Conservation (phyloP, 2,797 vertebrate species). For the Dromococcyx pavoninus region DNA sequence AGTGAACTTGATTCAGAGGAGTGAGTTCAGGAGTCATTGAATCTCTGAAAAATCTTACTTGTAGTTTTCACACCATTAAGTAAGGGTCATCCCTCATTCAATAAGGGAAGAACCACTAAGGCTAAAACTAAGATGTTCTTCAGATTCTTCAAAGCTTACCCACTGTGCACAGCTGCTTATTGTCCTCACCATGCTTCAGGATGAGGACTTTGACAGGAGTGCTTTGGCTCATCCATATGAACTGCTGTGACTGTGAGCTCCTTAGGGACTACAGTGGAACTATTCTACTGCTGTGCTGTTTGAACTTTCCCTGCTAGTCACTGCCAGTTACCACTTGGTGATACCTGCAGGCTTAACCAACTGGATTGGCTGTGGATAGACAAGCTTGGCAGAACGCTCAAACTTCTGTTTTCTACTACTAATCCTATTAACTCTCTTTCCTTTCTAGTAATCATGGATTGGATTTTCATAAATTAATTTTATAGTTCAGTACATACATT, state of each 20-base stretch:
- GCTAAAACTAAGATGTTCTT: neutral
- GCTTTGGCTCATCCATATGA: neutral
- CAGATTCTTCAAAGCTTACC: neutral
- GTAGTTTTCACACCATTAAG: neutral
- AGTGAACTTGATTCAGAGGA: neutral
- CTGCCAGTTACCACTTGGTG: neutral
- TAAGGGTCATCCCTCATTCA: neutral
- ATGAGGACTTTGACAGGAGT: neutral
- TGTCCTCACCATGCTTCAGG: neutral
- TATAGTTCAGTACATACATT: constrained; percentile 66
- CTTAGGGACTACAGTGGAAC: neutral
- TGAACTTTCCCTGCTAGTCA: neutral
- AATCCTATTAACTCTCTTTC: constrained; percentile 62
- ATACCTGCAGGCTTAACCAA: neutral
- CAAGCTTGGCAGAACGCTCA: constrained; percentile 14
- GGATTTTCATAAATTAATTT: constrained; percentile 71
- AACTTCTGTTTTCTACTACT: constrained; percentile 50
- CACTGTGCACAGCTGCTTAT: neutral
- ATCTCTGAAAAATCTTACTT: neutral
- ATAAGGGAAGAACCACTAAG: neutral
- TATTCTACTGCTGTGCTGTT: neutral
- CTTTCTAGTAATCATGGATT: constrained; percentile 56
- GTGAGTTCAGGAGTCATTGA: neutral
- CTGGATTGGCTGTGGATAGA: neutral
- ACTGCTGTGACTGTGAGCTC: neutral